Conservation (phyloP, 2,797 vertebrate species). For the Diglossa cyanea region DNA sequence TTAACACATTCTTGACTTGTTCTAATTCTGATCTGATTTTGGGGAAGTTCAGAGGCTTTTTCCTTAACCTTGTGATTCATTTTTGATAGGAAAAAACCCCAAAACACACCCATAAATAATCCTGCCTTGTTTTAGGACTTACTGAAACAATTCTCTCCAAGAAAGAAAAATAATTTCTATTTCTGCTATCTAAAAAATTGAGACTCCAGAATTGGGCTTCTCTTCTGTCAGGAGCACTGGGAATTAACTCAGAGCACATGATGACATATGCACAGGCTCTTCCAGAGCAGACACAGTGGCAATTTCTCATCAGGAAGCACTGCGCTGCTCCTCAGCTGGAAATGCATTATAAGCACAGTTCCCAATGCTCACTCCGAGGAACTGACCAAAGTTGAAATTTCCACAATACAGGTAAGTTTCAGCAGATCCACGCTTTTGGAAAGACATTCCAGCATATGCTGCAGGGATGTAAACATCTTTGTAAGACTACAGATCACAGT, state of each 20-base stretch:
- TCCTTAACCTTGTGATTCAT: not conserved
- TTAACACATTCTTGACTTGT: not conserved
- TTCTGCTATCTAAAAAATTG: not conserved
- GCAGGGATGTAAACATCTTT: not conserved
- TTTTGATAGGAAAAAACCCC: not conserved
- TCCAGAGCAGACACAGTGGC: not conserved
- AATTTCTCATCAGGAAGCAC: not conserved
- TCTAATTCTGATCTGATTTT: not conserved
- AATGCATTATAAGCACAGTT: not conserved
- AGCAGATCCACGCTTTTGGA: not conserved
- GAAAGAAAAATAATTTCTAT: not conserved
- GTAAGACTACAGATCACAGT: accelerated
- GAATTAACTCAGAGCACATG: not conserved
- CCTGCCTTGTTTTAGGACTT: not conserved
- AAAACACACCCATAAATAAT: not conserved
- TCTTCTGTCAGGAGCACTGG: not conserved
- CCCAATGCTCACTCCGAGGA: not conserved
- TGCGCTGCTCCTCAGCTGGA: not conserved
- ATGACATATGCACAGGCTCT: not conserved
- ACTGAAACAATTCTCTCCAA: not conserved
- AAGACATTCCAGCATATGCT: not conserved
- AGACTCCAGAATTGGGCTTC: not conserved
- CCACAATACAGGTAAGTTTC: not conserved
- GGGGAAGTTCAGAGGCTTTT: not conserved
- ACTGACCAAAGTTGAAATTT: not conserved